Conservation (phyloP, 2,113 vertebrate genomes). For the Furnarius figulus region DNA sequence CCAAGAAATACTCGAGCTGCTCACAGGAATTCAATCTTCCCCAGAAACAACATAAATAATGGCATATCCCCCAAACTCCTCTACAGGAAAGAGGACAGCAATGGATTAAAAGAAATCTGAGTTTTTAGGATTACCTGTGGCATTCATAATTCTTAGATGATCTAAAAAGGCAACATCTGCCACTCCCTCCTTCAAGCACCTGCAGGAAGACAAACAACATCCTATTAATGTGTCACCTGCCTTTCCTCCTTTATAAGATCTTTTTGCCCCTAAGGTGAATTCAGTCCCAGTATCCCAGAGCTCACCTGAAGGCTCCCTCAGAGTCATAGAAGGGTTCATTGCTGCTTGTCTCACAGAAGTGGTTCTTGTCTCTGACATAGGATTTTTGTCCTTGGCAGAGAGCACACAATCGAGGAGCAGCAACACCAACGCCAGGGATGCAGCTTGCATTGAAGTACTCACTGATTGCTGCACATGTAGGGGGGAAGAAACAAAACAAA, state of each 20-base stretch:
- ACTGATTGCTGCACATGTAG: constrained; percentile 72
- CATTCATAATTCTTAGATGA: constrained; percentile 78
- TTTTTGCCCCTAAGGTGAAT: background rate
- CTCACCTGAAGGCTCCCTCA: constrained; percentile 88
- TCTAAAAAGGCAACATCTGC: constrained; percentile 91
- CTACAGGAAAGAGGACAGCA: background rate
- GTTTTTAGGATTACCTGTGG: constrained; percentile 74
- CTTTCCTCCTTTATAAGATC: background rate
- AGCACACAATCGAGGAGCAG: constrained; percentile 77
- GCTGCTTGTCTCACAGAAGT: constrained; percentile 86
- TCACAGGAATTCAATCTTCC: background rate
- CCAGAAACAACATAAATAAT: background rate
- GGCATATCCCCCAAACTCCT: background rate
- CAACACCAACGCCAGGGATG: constrained; percentile 81
- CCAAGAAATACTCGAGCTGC: background rate
- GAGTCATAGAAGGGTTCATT: constrained; percentile 86
- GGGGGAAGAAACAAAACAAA: background rate
- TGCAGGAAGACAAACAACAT: constrained; percentile 46
- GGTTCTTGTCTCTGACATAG: constrained; percentile 82
- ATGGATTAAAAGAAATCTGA: background rate
- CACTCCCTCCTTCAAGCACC: constrained; percentile 80
- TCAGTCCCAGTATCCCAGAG: background rate
- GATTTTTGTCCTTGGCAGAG: constrained; percentile 87
- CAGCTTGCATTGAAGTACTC: constrained; percentile 86
- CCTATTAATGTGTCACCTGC: background rate